phyloP scores from a whole-genome alignment of 2,888 invertebrate genomes.

The Caenorhabditis uteleia region DNA sequence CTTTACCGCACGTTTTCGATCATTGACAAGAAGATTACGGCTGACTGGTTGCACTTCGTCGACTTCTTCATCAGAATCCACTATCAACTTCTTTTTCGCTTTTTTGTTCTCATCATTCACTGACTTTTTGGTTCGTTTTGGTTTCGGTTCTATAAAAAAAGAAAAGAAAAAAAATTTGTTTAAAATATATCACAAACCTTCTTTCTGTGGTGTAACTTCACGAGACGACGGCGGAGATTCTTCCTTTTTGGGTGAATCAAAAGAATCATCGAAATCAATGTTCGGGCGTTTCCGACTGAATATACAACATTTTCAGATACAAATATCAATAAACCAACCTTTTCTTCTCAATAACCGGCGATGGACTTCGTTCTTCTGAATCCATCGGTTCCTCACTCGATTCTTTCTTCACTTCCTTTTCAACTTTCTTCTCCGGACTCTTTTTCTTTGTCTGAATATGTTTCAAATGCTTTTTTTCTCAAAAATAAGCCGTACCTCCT shows the following conservation, averaged over 20 bases:
- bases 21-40: neutral
- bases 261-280: conserved; percentile 17
- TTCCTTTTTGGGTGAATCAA: conserved; percentile 3
- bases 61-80: conserved; percentile 19
- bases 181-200: neutral
- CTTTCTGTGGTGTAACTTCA: conserved; percentile 6
- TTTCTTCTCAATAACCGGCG: conserved; percentile 6
- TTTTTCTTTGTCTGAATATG: neutral
- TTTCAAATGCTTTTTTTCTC: too few species aligned
- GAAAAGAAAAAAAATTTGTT: neutral
- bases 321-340: neutral
- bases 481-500: neutral
- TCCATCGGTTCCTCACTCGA: too few species aligned
- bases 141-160: conserved; percentile 4
- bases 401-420: conserved; percentile 2
- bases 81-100: conserved; percentile 9
- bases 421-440: conserved; percentile 1
- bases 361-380: too few species aligned
- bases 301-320: neutral
- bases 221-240: too few species aligned
- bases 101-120: conserved; percentile 30
- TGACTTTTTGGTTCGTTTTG: conserved; percentile 7
- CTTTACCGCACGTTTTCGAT: conserved; percentile 2
- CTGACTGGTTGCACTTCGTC: neutral
- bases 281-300: conserved; percentile 22